Conservation (phyloP, 2,888 invertebrate species). For the Sarcophaga subvicina region DNA sequence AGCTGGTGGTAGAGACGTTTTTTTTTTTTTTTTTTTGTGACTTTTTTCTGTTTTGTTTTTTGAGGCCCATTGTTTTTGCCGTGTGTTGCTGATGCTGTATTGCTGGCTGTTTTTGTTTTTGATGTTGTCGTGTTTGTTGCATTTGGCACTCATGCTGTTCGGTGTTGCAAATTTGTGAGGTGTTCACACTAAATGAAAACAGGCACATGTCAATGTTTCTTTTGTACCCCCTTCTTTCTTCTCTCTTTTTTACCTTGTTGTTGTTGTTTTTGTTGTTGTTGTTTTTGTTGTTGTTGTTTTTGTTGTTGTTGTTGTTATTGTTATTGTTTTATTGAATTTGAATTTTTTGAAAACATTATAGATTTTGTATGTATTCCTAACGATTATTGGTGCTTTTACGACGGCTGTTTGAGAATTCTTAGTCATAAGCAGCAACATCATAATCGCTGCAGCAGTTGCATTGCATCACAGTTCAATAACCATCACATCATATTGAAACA, state of each 20-base stretch:
- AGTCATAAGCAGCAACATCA: neutral
- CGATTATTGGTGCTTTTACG: neutral
- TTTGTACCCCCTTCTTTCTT: neutral
- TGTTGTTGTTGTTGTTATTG: neutral
- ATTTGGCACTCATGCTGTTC: conserved; percentile 69
- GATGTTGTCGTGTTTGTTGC: conserved; percentile 67
- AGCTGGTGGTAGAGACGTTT: conserved; percentile 54
- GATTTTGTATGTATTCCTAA: conserved; percentile 7
- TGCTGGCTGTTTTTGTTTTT: conserved; percentile 36
- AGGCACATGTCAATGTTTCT: conserved; percentile 67
- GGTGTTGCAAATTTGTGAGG: conserved; percentile 69
- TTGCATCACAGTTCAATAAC: neutral
- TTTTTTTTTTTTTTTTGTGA: neutral
- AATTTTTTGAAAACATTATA: conserved; percentile 24
- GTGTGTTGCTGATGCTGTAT: conserved; percentile 46
- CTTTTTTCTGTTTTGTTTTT: conserved; percentile 36
- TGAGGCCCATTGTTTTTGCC: conserved; percentile 40
- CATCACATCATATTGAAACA: neutral
- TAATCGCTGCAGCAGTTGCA: neutral
- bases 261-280: too few relatives aligned
- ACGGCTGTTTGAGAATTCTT: neutral
- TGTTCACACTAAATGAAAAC: conserved; percentile 68
- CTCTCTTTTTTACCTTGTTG: too few relatives aligned
- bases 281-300: neutral
- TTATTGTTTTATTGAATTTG: conserved; percentile 55